phyloP scores from a whole-genome alignment of 2,113 vertebrate species.

The Mustela lutreola region DNA sequence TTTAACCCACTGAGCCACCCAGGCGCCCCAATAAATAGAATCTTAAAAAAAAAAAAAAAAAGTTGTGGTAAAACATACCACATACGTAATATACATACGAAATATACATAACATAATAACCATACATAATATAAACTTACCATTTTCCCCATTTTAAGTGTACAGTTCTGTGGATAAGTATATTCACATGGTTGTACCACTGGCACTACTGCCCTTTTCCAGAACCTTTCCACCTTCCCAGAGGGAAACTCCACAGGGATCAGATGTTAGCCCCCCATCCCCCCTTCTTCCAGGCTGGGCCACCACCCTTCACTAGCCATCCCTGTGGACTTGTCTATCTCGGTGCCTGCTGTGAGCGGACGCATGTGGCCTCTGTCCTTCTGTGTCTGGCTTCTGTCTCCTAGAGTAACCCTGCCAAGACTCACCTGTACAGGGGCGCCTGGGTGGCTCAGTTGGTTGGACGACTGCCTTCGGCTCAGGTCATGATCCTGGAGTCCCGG shows the following conservation, averaged over 20 bases:
- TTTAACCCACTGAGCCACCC: no score
- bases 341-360: neutral
- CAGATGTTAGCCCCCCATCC: rapidly evolving
- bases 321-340: neutral
- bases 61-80: no score
- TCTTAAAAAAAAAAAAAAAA: no score
- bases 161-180: rapidly evolving
- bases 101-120: no score
- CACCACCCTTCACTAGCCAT: neutral
- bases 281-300: neutral
- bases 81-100: no score
- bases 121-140: neutral
- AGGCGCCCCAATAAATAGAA: no score
- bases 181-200: neutral
- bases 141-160: neutral
- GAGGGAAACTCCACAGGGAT: neutral
- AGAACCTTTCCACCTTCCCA: neutral
- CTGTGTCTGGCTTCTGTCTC: neutral
- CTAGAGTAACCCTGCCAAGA: no score
- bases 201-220: neutral
- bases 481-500: no score
- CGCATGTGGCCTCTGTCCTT: neutral
- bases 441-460: no score
- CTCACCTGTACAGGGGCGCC: rapidly evolving
- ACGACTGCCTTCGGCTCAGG: no score